Evolutionary conservation across 2,113 vertebrate species (phyloP).

Genomic region (Daboia siamensis): DNA sequence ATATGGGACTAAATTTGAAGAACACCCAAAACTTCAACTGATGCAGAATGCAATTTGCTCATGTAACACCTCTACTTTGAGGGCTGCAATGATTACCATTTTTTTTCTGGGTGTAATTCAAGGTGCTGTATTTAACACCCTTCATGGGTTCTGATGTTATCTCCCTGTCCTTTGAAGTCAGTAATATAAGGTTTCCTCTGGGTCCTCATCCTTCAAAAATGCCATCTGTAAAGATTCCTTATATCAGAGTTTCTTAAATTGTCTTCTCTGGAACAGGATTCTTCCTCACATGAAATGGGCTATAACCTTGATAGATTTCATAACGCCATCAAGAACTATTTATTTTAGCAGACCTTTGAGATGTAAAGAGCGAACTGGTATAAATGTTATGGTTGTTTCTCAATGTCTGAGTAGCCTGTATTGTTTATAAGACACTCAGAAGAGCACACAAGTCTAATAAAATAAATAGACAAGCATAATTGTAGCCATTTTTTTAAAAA

Average conservation of each 20-base stretch:
- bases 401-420: background rate
- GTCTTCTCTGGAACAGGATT: background rate
- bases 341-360: background rate
- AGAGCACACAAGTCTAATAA: background rate
- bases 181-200: background rate
- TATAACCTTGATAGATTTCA: background rate
- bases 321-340: background rate
- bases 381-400: background rate
- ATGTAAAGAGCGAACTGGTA: background rate
- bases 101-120: background rate
- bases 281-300: background rate
- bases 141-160: background rate
- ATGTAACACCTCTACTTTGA: background rate
- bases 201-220: background rate
- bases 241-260: background rate
- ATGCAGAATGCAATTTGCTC: background rate
- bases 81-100: background rate
- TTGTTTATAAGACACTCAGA: background rate
- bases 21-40: background rate
- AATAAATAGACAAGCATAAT: background rate
- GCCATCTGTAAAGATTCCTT: background rate
- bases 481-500: background rate
- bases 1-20: background rate
- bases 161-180: background rate
- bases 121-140: background rate